Evolutionary conservation across 2,888 invertebrate species (phyloP), one percentile per base, ranked within the genome.

Genomic region (Sarcophaga variegata): DNA sequence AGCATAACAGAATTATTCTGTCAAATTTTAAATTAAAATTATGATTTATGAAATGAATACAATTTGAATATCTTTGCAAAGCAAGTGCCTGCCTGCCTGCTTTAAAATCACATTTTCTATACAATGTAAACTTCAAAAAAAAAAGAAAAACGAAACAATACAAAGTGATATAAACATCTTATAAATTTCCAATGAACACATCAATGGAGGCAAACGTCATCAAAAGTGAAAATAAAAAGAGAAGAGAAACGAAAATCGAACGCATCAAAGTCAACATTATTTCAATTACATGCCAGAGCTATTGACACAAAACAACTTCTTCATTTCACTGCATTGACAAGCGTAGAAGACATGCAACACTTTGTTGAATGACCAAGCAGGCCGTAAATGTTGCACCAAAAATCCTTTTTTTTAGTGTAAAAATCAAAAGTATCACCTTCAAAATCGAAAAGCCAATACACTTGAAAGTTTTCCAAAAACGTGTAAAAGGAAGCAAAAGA

Each of bases 301-400:
- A 79, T 85, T 89, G 89, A 89, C 89, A 87, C 72, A 89, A 89
- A 89, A 89, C 89, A 89, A 89, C 89, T 88, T 86, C 87, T 88
- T 85, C 87, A 87, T 82, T 87, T 85, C 85, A 87, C 77, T 80
- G 80, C 17, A 85, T 85, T 85, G 87, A 85, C 87, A 87, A 76
- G 81, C 84, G 78, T 79, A 81, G 87, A 81, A 81, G 87, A 81
- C 87, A 87, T 84, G 84, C 87, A 87, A 87, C 87, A 87, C 84
- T 84, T 87, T 80, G 79, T 72, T 84, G 72, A 62, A 79, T 37
- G 37, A 37, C 8, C 37, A 37, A 37, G 37, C 10, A 72, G 76
- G 71, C 54, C 17, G 54, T 14, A 17, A 54, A 54, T 54, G 54
- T 45, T n/a, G 6, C 4, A n/a, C 63, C 47, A 25, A 64, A 54